phyloP scores from a whole-genome alignment of 1,140 invertebrate species.

The Condylostylus longicornis region DNA sequence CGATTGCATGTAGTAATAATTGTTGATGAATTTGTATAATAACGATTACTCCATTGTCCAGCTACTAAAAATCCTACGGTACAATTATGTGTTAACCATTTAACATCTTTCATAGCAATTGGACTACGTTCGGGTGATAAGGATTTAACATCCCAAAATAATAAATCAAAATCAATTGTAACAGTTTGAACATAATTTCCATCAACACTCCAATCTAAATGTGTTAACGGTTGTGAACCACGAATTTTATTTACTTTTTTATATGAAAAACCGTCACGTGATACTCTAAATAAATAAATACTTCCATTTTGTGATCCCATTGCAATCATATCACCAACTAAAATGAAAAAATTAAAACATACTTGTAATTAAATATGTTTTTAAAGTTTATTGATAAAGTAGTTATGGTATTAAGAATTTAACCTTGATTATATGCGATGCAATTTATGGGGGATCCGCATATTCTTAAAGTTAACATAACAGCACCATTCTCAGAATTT shows the following conservation, averaged over 20 bases:
- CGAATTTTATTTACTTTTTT: constrained; percentile 76
- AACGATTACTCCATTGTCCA: constrained; percentile 83
- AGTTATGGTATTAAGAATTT: constrained; percentile 6
- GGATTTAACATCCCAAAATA: constrained; percentile 72
- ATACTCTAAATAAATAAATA: constrained; percentile 68
- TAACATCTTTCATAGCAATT: constrained; percentile 74
- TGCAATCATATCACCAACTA: constrained; percentile 78
- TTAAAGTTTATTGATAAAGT: neutral
- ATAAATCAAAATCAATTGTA: constrained; percentile 81
- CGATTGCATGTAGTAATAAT: constrained; percentile 65
- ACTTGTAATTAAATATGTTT: neutral
- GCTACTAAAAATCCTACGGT: constrained; percentile 71
- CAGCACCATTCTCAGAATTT: constrained; percentile 65
- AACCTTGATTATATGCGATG: constrained; percentile 74
- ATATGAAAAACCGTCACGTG: constrained; percentile 71
- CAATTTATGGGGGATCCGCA: constrained; percentile 72
- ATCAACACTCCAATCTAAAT: constrained; percentile 84
- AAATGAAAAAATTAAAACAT: constrained; percentile 9
- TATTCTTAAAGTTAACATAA: constrained; percentile 67
- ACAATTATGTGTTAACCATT: constrained; percentile 73
- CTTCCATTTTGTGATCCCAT: constrained; percentile 83
- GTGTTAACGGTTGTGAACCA: constrained; percentile 62
- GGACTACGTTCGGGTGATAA: constrained; percentile 69
- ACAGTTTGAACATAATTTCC: constrained; percentile 75
- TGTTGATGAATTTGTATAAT: constrained; percentile 61